Percentiles rank a stretch among this genome's conserved stretches.
phyloP scores from a whole-genome alignment of 2,888 invertebrate species.

The Lissocephala sabroskyi region DNA sequence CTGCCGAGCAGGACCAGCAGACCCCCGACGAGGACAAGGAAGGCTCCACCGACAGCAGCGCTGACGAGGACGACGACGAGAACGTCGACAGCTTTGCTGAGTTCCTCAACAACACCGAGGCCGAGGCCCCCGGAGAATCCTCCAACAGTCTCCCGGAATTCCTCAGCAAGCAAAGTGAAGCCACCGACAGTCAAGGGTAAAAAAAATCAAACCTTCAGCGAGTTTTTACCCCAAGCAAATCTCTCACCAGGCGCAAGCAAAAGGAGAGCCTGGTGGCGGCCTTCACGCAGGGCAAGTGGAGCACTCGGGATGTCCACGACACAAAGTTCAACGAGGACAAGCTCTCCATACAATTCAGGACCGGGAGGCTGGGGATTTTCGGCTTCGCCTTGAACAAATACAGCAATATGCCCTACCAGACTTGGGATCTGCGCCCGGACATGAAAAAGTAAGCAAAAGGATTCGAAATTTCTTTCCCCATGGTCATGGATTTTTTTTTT shows the following conservation, averaged over 20 bases:
- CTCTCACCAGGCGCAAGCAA: constrained; percentile 45
- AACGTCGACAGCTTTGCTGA: constrained; percentile 29
- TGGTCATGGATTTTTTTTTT: background rate
- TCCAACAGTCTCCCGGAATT: constrained; percentile 45
- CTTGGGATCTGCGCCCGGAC: constrained; percentile 87
- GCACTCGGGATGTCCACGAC: constrained; percentile 82
- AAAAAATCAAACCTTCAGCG: constrained; percentile 9
- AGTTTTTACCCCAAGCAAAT: too few species aligned
- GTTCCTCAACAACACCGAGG: constrained; percentile 31
- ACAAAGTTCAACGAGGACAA: constrained; percentile 90
- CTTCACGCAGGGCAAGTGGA: constrained; percentile 76
- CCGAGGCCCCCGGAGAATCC: constrained; percentile 18
- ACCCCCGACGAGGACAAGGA: constrained; percentile 39
- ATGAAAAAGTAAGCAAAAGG: constrained; percentile 66
- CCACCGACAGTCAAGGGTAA: constrained; percentile 49
- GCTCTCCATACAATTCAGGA: constrained; percentile 82
- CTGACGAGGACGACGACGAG: constrained; percentile 44
- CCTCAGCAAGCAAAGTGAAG: constrained; percentile 43
- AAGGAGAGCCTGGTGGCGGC: constrained; percentile 42
- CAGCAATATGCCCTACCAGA: constrained; percentile 87
- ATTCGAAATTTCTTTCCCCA: background rate
- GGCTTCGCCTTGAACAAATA: constrained; percentile 83
- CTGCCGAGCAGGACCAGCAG: constrained; percentile 24
- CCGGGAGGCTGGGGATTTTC: constrained; percentile 80
- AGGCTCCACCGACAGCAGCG: constrained; percentile 38